Percentiles rank a stretch among this genome's conserved stretches.
Conservation (phyloP, 2,797 vertebrate species). For the Girardinus metallicus region DNA sequence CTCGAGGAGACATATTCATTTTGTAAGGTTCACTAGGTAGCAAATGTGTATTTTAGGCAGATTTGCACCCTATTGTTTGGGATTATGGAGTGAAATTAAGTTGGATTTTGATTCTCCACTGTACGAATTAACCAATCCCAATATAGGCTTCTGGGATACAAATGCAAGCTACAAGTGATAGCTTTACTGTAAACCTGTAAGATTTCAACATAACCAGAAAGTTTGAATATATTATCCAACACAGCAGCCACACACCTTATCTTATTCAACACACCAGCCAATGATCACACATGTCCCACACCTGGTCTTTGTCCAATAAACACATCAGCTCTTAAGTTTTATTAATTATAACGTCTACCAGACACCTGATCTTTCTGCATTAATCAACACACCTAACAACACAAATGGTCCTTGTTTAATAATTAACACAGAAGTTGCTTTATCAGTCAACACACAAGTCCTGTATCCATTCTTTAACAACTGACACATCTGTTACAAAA, state of each 20-base stretch:
- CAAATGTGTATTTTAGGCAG: background rate
- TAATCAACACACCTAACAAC: background rate
- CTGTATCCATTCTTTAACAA: background rate
- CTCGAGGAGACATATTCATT: conserved; percentile 25
- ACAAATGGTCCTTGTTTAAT: background rate
- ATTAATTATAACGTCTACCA: too few species aligned
- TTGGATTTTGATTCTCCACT: background rate
- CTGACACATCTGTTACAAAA: background rate
- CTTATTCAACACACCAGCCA: background rate
- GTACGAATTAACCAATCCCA: background rate
- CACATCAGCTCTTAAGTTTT: too few species aligned
- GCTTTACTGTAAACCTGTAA: background rate
- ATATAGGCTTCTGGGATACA: background rate
- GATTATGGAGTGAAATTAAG: conserved; percentile 3
- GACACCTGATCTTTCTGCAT: background rate
- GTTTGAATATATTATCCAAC: background rate
- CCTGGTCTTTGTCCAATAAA: too few species aligned
- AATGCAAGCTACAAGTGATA: background rate
- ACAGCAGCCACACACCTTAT: background rate
- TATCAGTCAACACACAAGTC: background rate
- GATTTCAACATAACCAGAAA: background rate
- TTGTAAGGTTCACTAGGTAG: conserved; percentile 1
- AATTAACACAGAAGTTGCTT: background rate
- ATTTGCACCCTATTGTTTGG: conserved; percentile 9
- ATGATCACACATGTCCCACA: too few species aligned